A percentile compares a stretch with the other conserved stretches of the same genome.
phyloP scores from a whole-genome alignment of 1,140 invertebrate genomes.

The Oncopodura yosiiana region DNA sequence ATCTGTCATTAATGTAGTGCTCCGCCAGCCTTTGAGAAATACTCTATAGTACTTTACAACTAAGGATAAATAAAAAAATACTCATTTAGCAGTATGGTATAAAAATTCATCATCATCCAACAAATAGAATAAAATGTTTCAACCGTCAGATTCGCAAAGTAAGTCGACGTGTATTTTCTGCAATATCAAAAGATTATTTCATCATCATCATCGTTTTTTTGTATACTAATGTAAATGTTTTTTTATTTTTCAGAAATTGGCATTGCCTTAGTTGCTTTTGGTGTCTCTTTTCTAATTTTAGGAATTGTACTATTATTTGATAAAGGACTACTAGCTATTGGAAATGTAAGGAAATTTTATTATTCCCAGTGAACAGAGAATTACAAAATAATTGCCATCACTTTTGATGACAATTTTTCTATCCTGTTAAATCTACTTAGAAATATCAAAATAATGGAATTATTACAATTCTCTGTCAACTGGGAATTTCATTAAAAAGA shows the following conservation, averaged over 20 bases:
- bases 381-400: no score
- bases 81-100: background rate
- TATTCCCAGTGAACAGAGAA: no score
- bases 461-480: no score
- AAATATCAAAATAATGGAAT: no score
- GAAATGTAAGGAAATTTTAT: slow-evolving; percentile 68
- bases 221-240: background rate
- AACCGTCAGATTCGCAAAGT: slow-evolving; percentile 32
- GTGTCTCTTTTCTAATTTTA: slow-evolving; percentile 87
- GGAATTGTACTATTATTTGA: slow-evolving; percentile 93
- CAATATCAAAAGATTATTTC: background rate
- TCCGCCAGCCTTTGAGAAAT: no score
- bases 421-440: no score
- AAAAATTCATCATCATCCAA: background rate
- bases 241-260: slow-evolving; percentile 76
- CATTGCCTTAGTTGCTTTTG: slow-evolving; percentile 90
- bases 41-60: background rate
- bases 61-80: background rate
- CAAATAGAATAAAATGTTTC: no score
- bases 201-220: background rate
- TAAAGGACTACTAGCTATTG: slow-evolving; percentile 93
- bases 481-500: no score
- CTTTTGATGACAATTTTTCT: no score
- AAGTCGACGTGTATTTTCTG: slow-evolving; percentile 7
- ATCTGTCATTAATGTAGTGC: no score